These are phyloP conservation scores for Ostrea edulis DNA, from an alignment of 1,140 invertebrate genomes.

Conservation along the genomic window DNA sequence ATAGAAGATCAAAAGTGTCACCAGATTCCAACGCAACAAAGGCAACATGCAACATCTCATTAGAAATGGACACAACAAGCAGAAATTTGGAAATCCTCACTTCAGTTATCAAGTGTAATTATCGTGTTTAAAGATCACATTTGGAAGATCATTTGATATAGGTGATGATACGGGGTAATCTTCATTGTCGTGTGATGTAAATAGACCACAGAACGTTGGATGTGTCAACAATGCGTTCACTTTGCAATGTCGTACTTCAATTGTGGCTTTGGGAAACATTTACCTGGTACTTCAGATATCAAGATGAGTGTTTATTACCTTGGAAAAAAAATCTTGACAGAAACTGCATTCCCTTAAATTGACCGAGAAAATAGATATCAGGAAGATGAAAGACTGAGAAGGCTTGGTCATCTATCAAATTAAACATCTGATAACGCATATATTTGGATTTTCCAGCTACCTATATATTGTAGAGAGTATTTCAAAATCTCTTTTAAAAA, in stretches of 20 bases:
- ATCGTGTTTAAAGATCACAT: constrained; percentile 14
- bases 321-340: too few species aligned
- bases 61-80: neutral
- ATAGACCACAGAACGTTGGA: neutral
- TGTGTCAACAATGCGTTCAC: neutral
- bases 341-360: neutral
- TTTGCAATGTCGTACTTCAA: neutral
- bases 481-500: too few species aligned
- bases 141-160: neutral
- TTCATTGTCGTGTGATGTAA: neutral
- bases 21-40: neutral
- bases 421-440: too few species aligned
- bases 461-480: too few species aligned
- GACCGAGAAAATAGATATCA: neutral
- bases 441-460: too few species aligned
- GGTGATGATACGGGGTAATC: neutral
- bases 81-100: neutral
- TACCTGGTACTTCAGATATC: constrained; percentile 1
- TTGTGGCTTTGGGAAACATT: neutral
- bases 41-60: neutral
- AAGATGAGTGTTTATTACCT: constrained; percentile 33
- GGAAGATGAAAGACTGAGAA: neutral
- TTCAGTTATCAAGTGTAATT: constrained; percentile 3
- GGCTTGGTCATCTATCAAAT: neutral
- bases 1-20: constrained; percentile 20